Base-by-base conservation (phyloP, 2,888 invertebrate species). In the Drosophila rubida region DNA sequence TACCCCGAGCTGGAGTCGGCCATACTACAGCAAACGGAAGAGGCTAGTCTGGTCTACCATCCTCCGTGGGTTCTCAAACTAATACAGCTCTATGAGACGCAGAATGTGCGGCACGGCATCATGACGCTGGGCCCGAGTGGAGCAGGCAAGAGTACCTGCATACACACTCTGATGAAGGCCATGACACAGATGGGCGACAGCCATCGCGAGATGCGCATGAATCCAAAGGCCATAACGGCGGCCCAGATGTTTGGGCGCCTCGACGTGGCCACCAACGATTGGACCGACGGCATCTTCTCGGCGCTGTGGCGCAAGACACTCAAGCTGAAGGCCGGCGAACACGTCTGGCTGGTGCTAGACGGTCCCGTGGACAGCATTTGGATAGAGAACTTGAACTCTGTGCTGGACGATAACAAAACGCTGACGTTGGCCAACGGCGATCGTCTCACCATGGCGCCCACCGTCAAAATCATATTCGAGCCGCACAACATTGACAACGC, bases 271-370 rank as follows among this genome's bases (percentile, higher is more conserved):
- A 99, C 98, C 1, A 99, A 99, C 89, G 99, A 99, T 90, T 99
- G 99, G 99, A 99, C 98, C 0, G 98, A 99, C 91, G 99, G 99
- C 5, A 98, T 99, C 87, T 99, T 99, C 92, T 98, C 98, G 0
- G 97, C 98, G 0, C 93, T 99, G 0, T 99, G 98, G 99, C 94
- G 98, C 37, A 97, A 98, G 92, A 98, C 98, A 0, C 93, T 98
- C 1, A 97, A 97, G 92, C 93, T 96, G 0, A 98, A 97, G 92
- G 95, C 95, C 76, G 96, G 95, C 90, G 98, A 98, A 86, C 94
- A 97, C 90, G 95, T 98, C 19, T 99, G 99, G 99, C 92, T 99
- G 45, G 97, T 99, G 0, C 92, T 99, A 39, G 98, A 99, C 89
- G 99, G 99, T 0, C 98, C 98, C 0, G 98, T 99, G 0, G 99